Percentiles rank a stretch among this genome's conserved stretches.
These are phyloP conservation scores for Haliclona indistincta DNA, from an alignment of 37 sponge, comb jelly and placozoan species.

Conservation along the genomic window DNA sequence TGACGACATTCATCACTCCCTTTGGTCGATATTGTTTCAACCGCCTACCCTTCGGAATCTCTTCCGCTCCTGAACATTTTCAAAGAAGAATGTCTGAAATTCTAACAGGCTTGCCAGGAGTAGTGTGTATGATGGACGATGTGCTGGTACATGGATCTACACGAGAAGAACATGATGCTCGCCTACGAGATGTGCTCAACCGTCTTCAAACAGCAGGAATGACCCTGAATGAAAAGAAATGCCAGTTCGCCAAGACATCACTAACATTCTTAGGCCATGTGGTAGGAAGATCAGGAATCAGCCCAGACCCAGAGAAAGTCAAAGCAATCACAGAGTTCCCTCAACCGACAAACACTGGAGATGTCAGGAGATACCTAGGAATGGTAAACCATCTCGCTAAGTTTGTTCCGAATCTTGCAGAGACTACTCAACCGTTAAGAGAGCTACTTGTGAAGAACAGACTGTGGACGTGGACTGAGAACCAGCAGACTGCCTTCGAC, in stretches of 20 bases:
- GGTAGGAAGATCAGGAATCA: constrained; percentile 18
- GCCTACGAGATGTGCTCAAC: constrained; percentile 22
- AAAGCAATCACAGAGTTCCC: constrained; percentile 28
- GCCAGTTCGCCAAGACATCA: constrained; percentile 17
- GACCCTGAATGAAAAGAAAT: no score
- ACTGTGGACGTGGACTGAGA: constrained; percentile 25
- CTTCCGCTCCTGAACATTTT: constrained; percentile 33
- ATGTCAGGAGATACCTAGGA: no score
- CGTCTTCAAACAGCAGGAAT: constrained; percentile 18
- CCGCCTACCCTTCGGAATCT: constrained; percentile 46
- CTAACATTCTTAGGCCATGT: constrained; percentile 42
- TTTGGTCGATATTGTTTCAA: constrained; percentile 44
- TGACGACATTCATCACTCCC: constrained; percentile 53
- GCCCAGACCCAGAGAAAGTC: constrained; percentile 31
- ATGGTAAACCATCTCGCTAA: no score
- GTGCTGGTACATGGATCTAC: constrained; percentile 6
- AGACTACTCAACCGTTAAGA: constrained; percentile 38
- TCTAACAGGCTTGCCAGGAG: constrained; percentile 19
- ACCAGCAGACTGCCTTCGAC: constrained; percentile 19
- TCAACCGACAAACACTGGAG: constrained; percentile 17
- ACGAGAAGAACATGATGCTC: constrained; percentile 19
- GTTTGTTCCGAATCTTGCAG: no score
- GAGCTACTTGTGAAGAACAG: constrained; percentile 24
- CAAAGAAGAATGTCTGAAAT: constrained; percentile 26
- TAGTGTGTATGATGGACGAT: constrained; percentile 44